Percentiles rank a stretch among this genome's conserved stretches.
Evolutionary conservation across 2,888 invertebrate species (phyloP).

Genomic region (Dryadula phaetusa): DNA sequence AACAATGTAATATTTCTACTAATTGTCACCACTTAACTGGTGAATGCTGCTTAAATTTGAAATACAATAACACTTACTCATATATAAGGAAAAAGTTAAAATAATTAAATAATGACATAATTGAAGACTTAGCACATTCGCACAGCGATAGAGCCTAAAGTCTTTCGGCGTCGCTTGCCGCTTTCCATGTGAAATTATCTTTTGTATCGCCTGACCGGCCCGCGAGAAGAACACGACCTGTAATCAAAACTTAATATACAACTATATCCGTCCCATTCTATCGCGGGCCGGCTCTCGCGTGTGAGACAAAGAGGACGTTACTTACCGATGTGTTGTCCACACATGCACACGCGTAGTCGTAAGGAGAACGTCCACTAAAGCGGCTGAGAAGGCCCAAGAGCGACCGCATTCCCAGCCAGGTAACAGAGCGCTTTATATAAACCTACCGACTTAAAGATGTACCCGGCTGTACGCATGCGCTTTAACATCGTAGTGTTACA

Average conservation of each 20-base stretch:
- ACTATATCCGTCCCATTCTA: conserved; percentile 49
- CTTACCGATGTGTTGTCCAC: conserved; percentile 83
- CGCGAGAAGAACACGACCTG: conserved; percentile 54
- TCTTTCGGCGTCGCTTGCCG: conserved; percentile 79
- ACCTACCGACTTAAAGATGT: conserved; percentile 66
- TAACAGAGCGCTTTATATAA: conserved; percentile 78
- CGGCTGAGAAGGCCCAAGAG: conserved; percentile 84
- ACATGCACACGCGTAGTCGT: conserved; percentile 84
- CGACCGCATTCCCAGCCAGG: conserved; percentile 85
- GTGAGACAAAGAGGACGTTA: conserved; percentile 63
- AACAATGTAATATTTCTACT: conserved; percentile 59
- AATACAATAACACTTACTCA: conserved; percentile 53
- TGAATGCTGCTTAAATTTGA: conserved; percentile 75
- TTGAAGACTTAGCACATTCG: conserved; percentile 64
- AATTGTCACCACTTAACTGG: conserved; percentile 72
- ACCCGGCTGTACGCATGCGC: conserved; percentile 76
- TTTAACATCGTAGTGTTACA: conserved; percentile 65
- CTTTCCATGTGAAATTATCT: conserved; percentile 73
- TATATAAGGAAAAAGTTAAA: conserved; percentile 29
- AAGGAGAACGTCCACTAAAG: conserved; percentile 85
- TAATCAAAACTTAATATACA: not conserved
- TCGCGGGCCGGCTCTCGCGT: conserved; percentile 64
- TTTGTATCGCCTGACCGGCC: conserved; percentile 64
- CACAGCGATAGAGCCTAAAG: conserved; percentile 70
- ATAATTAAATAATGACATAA: conserved; percentile 27